Percentiles rank a stretch among this genome's conserved stretches.
These are phyloP conservation scores for Drosophila algonquin DNA, from an alignment of 2,888 invertebrate species.

Conservation along the genomic window DNA sequence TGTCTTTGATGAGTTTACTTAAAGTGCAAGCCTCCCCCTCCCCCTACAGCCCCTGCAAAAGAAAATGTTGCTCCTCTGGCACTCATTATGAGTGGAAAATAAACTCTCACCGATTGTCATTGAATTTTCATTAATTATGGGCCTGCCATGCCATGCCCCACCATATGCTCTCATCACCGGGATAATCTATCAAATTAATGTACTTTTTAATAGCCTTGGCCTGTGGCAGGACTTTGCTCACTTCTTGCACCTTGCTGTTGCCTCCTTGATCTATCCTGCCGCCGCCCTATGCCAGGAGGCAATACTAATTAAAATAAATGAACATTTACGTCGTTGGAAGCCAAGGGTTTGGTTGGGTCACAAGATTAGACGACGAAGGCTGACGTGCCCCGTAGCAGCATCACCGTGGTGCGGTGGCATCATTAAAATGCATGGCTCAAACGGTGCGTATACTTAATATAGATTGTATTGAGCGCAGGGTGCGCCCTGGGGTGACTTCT, in stretches of 20 bases:
- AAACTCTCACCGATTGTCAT: constrained; percentile 15
- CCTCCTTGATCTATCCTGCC: constrained; percentile 66
- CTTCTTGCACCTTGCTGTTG: constrained; percentile 16
- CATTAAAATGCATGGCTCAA: constrained; percentile 79
- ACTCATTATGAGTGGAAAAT: constrained; percentile 1
- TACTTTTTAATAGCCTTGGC: constrained; percentile 25
- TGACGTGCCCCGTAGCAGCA: constrained; percentile 27
- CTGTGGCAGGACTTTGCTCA: background rate
- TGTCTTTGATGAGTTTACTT: constrained; percentile 50
- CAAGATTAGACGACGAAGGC: constrained; percentile 28
- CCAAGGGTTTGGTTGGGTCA: constrained; percentile 20
- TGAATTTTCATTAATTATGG: constrained; percentile 28
- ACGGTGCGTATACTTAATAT: constrained; percentile 78
- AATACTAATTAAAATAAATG: constrained; percentile 78
- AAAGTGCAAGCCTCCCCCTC: constrained; percentile 15
- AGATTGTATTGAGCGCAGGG: constrained; percentile 55
- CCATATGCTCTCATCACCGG: constrained; percentile 11
- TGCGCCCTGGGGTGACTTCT: background rate
- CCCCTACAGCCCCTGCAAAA: background rate
- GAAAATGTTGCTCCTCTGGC: background rate
- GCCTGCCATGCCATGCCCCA: background rate
- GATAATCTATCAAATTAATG: constrained; percentile 20
- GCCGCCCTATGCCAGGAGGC: constrained; percentile 29
- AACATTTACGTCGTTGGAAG: constrained; percentile 59
- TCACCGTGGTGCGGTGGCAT: constrained; percentile 34